Percentiles rank a stretch among this genome's conserved stretches.
These are phyloP conservation scores for Sarcoramphus papa DNA, from an alignment of 2,797 vertebrate species.

Conservation along the genomic window DNA sequence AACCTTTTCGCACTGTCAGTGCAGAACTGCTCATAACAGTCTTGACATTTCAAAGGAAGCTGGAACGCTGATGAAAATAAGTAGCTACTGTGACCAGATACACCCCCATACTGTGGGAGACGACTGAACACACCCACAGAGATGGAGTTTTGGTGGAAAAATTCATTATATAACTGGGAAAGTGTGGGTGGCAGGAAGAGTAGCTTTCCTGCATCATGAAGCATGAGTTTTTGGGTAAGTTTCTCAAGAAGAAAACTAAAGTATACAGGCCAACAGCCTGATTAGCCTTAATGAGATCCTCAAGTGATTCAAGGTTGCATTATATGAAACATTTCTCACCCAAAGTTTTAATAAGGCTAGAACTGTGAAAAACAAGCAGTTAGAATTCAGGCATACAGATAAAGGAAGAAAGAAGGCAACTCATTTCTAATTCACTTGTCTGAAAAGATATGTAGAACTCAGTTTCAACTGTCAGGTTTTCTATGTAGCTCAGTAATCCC, in stretches of 20 bases:
- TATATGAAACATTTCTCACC: background rate
- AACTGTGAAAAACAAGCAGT: background rate
- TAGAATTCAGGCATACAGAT: background rate
- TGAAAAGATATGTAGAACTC: background rate
- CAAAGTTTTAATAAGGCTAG: background rate
- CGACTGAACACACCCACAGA: background rate
- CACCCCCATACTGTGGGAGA: background rate
- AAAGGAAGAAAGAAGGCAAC: background rate
- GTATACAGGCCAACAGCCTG: background rate
- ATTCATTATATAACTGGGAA: background rate
- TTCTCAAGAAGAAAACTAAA: background rate
- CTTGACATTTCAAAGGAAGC: background rate
- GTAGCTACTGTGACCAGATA: conserved; percentile 6
- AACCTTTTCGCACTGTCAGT: background rate
- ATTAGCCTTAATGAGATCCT: background rate
- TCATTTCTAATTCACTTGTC: background rate
- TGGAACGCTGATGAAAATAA: background rate
- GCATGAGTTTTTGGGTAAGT: background rate
- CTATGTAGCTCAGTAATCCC: background rate
- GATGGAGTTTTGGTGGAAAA: background rate
- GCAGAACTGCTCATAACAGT: background rate
- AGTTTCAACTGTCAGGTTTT: background rate
- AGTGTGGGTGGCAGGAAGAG: background rate
- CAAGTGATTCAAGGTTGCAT: background rate
- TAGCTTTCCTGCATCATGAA: background rate